Base-by-base conservation (phyloP, 2,797 vertebrate genomes). In the Salmo trutta region DNA sequence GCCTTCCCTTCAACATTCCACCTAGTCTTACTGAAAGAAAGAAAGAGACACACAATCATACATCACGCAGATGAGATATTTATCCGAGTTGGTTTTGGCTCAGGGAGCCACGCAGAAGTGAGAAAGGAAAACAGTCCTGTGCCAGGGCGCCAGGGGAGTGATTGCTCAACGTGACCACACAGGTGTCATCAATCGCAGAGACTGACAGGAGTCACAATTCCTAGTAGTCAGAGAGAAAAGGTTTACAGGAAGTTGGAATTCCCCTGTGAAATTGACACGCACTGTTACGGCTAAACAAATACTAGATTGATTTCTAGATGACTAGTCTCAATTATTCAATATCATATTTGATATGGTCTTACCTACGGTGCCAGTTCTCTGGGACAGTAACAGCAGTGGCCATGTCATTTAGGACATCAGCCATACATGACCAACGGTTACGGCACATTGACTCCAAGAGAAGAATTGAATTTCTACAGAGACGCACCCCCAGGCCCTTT, bases 171-270 rank as follows among this genome's bases (percentile, higher is more conserved):
- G 82, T 83, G 59, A 64, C 24, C 59, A 82, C 84, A 89, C 91
- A 94, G 92, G 93, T 94, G 92, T 89, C 93, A 93, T 93, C 91
- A 89, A 94, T 94, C 93, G 93, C 83, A 1, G 64, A 88, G 87
- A 91, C 88, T 87, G 79, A 83, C 86, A 89, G 70, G 79, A 83
- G 87, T 31, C 66, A n/a, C 66, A 68, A 90, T 89, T 92, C 85
- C 86, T 87, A 86, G 85, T 81, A 90, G 89, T 78, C 84, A 86
- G 71, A 65, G 78, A 84, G 86, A 88, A 88, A 87, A 92, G 88
- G 88, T 89, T 90, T 87, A 89, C 79, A 77, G 85, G 87, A 87
- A 90, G 88, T 79, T 75, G 51, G 73, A 75, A 85, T 73, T 75
- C 82, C 73, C 73, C 52, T 56, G 72, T 82, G 80, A 80, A 87